Conservation (phyloP, 1,140 invertebrate genomes). For the Nylanderia fulva region DNA sequence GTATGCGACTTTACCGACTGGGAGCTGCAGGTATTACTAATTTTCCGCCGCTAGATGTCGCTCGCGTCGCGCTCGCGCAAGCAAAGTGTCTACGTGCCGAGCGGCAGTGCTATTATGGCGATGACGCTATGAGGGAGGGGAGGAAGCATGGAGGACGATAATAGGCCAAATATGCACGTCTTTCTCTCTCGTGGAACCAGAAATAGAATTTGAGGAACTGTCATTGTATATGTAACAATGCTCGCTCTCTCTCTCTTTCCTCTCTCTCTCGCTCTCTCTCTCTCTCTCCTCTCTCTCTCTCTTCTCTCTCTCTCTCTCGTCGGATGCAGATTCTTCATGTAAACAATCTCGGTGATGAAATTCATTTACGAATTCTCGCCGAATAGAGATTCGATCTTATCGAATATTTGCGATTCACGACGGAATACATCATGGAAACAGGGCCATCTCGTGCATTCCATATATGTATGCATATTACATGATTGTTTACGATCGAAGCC, state of each 20-base stretch:
- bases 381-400: conserved; percentile 22
- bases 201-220: conserved; percentile 63
- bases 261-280: too few species aligned
- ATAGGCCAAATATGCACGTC: conserved; percentile 70
- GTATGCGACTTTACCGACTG: background rate
- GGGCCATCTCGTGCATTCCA: background rate
- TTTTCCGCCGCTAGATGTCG: background rate
- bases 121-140: conserved; percentile 28
- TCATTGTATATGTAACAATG: background rate
- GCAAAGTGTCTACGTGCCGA: conserved; percentile 78
- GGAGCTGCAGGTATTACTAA: too few species aligned
- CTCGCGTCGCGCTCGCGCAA: background rate
- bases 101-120: conserved; percentile 72
- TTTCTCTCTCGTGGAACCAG: conserved; percentile 48
- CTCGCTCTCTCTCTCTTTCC: too few species aligned
- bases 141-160: conserved; percentile 63
- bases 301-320: too few species aligned
- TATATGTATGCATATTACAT: background rate
- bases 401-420: conserved; percentile 14
- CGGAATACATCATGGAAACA: conserved; percentile 24
- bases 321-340: background rate
- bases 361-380: conserved; percentile 21
- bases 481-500: conserved; percentile 30
- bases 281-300: too few species aligned
- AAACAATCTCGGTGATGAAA: conserved; percentile 30